phyloP scores from a whole-genome alignment of 2,113 vertebrate genomes.

The Callocephalon fimbriatum region DNA sequence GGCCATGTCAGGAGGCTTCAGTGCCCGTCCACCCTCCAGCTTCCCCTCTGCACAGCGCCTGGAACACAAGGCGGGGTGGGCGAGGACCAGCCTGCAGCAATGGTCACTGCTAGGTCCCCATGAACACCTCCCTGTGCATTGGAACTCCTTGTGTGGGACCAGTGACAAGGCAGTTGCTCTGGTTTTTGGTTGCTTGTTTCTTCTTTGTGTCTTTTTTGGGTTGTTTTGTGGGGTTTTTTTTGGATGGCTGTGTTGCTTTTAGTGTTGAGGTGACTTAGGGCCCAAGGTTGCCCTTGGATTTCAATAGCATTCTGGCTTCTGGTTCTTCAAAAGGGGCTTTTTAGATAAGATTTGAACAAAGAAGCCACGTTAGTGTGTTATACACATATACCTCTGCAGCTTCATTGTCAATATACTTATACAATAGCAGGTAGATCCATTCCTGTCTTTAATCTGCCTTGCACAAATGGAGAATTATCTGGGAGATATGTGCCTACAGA shows the following conservation, averaged over 20 bases:
- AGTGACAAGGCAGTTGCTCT: fast-evolving
- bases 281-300: neutral
- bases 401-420: neutral
- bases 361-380: neutral
- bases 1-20: neutral
- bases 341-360: neutral
- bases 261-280: neutral
- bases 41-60: neutral
- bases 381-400: fast-evolving
- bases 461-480: neutral
- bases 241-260: neutral
- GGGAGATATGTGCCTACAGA: fast-evolving
- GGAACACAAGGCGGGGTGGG: neutral
- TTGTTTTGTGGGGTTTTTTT: no score
- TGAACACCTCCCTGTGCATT: fast-evolving
- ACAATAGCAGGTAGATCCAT: neutral
- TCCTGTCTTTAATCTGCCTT: neutral
- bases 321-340: neutral
- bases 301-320: neutral
- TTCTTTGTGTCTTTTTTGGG: fast-evolving
- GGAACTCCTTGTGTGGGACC: neutral
- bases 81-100: neutral
- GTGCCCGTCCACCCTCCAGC: neutral
- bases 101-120: fast-evolving
- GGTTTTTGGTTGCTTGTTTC: neutral